Conservation (phyloP, 2,113 vertebrate species). For the Platysteira castanea region DNA sequence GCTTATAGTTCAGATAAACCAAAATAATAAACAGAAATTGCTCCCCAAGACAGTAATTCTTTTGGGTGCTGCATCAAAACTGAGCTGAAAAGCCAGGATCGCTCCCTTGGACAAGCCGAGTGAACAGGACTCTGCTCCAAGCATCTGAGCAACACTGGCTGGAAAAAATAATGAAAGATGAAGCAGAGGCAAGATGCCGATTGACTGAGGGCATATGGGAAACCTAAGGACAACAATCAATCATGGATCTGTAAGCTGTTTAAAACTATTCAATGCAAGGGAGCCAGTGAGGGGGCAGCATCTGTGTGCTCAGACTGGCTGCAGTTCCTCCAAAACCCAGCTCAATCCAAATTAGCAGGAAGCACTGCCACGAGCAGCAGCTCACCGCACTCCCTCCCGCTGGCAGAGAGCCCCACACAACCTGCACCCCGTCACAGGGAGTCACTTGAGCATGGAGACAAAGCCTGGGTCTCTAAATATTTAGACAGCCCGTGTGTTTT, state of each 20-base stretch:
- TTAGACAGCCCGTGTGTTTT: background rate
- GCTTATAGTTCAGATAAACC: background rate
- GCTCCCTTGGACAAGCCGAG: accelerated
- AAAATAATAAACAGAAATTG: background rate
- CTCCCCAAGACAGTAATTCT: background rate
- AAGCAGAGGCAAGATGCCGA: background rate
- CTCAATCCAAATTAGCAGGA: background rate
- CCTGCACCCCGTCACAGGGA: accelerated
- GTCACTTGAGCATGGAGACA: background rate
- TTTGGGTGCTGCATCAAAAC: background rate
- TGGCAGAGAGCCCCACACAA: background rate
- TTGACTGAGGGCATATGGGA: slow-evolving; percentile 30
- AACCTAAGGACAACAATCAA: slow-evolving; percentile 18
- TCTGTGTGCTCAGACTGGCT: background rate
- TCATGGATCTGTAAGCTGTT: background rate
- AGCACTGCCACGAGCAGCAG: background rate
- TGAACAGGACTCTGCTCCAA: background rate
- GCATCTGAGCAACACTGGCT: background rate
- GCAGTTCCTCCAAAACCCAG: background rate
- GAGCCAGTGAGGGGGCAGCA: background rate
- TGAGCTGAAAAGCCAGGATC: background rate
- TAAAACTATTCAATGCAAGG: background rate
- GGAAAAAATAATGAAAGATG: background rate
- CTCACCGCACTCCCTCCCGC: accelerated
- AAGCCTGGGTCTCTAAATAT: background rate